Base-by-base conservation (phyloP, 2,113 vertebrate species). In the Lycocorax pyrrhopterus region DNA sequence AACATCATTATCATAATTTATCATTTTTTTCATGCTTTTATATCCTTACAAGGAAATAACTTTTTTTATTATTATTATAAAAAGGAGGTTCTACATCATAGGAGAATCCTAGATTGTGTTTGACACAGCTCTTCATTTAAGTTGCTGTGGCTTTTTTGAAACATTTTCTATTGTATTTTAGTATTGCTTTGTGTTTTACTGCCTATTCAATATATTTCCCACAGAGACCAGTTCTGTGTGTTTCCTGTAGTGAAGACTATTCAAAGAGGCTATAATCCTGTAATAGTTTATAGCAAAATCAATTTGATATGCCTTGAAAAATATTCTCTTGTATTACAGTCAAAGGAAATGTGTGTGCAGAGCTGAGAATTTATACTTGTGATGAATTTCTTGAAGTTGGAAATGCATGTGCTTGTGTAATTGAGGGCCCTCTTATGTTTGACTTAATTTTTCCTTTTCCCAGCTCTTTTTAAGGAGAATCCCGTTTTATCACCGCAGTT, bases 211-310 rank as follows among this genome's bases (percentile, higher is more conserved):
- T 95, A 59, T 62, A 84, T 87, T 92, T 94, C 68, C 94, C 60
- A 39, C 71, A 74, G 87, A 87, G 82, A 90, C 52, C 47, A 51
- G 76, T 84, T 95, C 73, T 94, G 5, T 79, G 58, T 71, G 43
- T 92, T 96, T 93, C 88, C 89, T 89, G 56, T 86, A 86, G 89
- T 72, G 88, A 93, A 83, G 84, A 69, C 73, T 96, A 41, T 95
- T 97, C 92, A 96, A 74, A 96, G 75, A 46, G 64, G 41, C 86
- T 85, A 82, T 88, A 90, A 94, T 95, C 60, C 86, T 46, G 5
- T 92, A 95, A 88, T 51, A 89, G 87, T 85, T 96, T 90, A 92
- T 86, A 89, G 90, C 73, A 93, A 94, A 97, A 97, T 90, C 90
- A 77, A 89, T 91, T 81, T 88, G 72, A 49, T 92, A 90, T 89